Base-by-base conservation (phyloP, 92 coral and sea anemone species). In the Epizoanthus rinbou region DNA sequence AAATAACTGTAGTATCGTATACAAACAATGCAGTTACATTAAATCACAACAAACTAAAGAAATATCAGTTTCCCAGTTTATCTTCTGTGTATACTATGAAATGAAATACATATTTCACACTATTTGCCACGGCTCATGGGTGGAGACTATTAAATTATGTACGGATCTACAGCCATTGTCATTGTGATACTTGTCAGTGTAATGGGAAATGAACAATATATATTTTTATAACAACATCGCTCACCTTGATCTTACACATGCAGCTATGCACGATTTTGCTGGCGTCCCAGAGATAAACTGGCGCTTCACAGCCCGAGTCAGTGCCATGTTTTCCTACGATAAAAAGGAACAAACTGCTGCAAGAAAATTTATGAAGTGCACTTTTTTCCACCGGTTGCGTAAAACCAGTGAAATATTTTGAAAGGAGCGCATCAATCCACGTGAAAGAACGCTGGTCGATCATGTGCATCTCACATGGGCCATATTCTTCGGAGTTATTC, bases 171-270 rank as follows among this genome's bases (percentile, higher is more conserved):
- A 37, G 43, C 65, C 65, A 60, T 17, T 59, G 65, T 59, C 64
- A 35, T 2, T 35, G 39, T 35, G 4, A 35, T 35, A 35, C 4
- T n/a, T n/a, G n/a, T 28, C 31, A 37, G 6, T 4, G 6, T 37
- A 37, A 37, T 37, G 6, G 43, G 43, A 37, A 37, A 37, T 37
- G 43, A 37, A 37, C 43, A 37, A 37, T 37, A 37, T 6, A 37
- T 37, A 37, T 37, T 37, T 37, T 37, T 28, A 37, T 64, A 25
- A 28, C 54, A 47, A 21, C 18, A 21, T 41, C 28, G 28, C 82
- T 62, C 68, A 78, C 82, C 82, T 62, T 33, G 82, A 78, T 43
- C 82, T 62, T 63, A 78, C 57, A 41, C 82, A 78, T 78, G 82
- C 71, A 0, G 82, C 82, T 22, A 78, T 21, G 43, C 58, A 62